A percentile compares a stretch with the other conserved stretches of the same genome.
phyloP scores from a whole-genome alignment of 2,797 vertebrate species.

The Thripadectes ignobilis region DNA sequence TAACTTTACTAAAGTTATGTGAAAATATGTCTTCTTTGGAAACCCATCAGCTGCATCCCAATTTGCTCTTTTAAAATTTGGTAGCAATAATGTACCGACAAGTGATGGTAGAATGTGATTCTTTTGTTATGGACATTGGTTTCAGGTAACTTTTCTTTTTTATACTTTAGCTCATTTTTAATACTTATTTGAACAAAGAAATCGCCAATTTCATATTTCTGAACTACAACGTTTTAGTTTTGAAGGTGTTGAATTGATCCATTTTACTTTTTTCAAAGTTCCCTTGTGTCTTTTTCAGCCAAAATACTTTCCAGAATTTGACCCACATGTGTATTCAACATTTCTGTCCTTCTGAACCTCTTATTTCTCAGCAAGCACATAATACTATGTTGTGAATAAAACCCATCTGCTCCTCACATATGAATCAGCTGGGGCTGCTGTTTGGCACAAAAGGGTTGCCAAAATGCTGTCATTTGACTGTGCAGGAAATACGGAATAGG shows the following conservation, averaged over 20 bases:
- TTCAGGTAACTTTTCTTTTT: not conserved
- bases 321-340: not conserved
- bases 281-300: not conserved
- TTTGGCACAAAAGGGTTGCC: not conserved
- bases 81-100: not conserved
- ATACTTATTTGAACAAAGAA: not conserved
- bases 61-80: not conserved
- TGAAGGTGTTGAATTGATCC: not conserved
- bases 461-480: not conserved
- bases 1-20: not conserved
- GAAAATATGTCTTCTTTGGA: not conserved
- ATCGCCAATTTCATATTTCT: not conserved
- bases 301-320: not conserved
- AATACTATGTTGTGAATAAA: not conserved
- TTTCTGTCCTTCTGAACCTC: not conserved
- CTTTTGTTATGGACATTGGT: not conserved
- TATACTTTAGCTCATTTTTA: not conserved
- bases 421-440: slow-evolving; percentile 23
- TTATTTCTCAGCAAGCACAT: not conserved
- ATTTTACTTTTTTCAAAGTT: not conserved
- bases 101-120: not conserved
- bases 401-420: not conserved
- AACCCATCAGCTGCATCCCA: not conserved
- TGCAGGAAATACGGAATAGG: not conserved
- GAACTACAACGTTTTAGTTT: not conserved